These are phyloP conservation scores for Lasioglossum leucozonium DNA, from an alignment of 2,888 invertebrate species.

Conservation along the genomic window DNA sequence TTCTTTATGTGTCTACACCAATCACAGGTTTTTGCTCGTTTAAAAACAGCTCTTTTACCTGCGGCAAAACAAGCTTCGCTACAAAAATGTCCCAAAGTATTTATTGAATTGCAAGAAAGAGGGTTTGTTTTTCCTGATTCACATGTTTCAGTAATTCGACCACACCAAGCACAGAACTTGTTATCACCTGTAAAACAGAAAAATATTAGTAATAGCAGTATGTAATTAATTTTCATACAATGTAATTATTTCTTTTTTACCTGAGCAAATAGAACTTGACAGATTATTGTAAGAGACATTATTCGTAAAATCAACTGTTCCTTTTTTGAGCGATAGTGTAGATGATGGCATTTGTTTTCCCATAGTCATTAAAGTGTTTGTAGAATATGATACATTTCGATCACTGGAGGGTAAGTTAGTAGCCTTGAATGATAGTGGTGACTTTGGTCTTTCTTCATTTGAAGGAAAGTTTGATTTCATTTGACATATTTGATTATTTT, in stretches of 20 bases:
- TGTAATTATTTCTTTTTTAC: conserved; percentile 49
- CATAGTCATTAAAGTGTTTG: conserved; percentile 54
- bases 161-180: conserved; percentile 78
- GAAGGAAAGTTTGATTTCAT: conserved; percentile 56
- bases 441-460: conserved; percentile 60
- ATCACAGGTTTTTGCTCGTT: conserved; percentile 96
- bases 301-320: conserved; percentile 69
- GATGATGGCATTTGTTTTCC: conserved; percentile 66
- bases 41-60: conserved; percentile 94
- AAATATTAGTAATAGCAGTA: background rate
- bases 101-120: conserved; percentile 79
- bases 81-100: conserved; percentile 88
- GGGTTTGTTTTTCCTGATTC: conserved; percentile 84
- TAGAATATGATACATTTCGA: conserved; percentile 67
- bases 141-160: conserved; percentile 86
- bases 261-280: conserved; percentile 75
- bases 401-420: conserved; percentile 51
- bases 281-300: conserved; percentile 74
- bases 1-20: conserved; percentile 97
- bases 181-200: conserved; percentile 54
- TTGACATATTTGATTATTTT: conserved; percentile 62
- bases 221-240: background rate
- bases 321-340: conserved; percentile 70
- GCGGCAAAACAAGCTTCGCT: conserved; percentile 96
- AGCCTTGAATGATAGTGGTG: conserved; percentile 48